Percentiles rank a stretch among this genome's conserved stretches.
Conservation (phyloP, 2,888 invertebrate species). For the Hybos culiciformis region DNA sequence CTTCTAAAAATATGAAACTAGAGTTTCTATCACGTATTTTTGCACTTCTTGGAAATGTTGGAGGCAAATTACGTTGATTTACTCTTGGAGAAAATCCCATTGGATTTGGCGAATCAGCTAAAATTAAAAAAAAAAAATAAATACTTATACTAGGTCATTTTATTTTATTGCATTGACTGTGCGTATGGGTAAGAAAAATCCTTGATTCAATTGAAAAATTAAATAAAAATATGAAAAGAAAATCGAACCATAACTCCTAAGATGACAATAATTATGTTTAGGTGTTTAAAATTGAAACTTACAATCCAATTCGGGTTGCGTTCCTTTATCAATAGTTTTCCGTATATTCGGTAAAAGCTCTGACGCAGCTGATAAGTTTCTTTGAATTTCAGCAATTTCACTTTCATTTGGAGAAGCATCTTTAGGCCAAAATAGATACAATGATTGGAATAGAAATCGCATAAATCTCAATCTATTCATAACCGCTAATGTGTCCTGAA, state of each 20-base stretch:
- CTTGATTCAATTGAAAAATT: not conserved
- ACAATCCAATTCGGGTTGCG: slow-evolving; percentile 45
- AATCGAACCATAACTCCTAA: too few species aligned
- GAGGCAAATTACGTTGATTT: slow-evolving; percentile 90
- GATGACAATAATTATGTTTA: not conserved
- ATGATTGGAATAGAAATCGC: slow-evolving; percentile 70
- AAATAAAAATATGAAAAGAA: not conserved
- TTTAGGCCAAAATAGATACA: slow-evolving; percentile 34
- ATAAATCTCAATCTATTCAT: slow-evolving; percentile 75
- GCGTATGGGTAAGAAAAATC: not conserved
- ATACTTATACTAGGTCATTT: not conserved
- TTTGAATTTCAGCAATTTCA: slow-evolving; percentile 60
- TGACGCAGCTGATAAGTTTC: slow-evolving; percentile 62
- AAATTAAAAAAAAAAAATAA: slow-evolving; percentile 1
- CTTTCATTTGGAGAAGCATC: slow-evolving; percentile 38
- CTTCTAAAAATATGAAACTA: slow-evolving; percentile 63
- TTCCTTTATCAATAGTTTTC: slow-evolving; percentile 58
- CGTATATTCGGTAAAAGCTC: slow-evolving; percentile 72
- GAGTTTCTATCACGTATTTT: slow-evolving; percentile 61
- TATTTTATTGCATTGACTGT: not conserved
- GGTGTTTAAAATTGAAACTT: slow-evolving; percentile 14
- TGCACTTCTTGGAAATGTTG: slow-evolving; percentile 94
- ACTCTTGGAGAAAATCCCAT: slow-evolving; percentile 94
- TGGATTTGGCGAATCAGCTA: slow-evolving; percentile 54
- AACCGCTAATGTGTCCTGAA: slow-evolving; percentile 49